Percentiles rank a stretch among this genome's conserved stretches.
Evolutionary conservation across 2,113 vertebrate genomes (phyloP).

Genomic region (Chunga burmeisteri): DNA sequence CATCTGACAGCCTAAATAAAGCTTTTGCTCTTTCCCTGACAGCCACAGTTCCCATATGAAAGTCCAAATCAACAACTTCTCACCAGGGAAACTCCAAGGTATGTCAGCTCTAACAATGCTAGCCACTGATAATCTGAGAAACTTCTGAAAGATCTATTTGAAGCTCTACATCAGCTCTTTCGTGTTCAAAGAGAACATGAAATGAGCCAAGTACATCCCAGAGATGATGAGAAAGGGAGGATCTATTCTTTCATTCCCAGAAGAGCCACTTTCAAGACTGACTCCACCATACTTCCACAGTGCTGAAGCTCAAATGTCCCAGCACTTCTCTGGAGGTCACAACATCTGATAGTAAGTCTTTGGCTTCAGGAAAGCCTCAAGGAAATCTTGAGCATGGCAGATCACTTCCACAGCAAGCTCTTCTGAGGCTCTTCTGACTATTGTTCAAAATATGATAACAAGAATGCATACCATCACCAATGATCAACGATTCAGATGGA

Average conservation of each 20-base stretch:
- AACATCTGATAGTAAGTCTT: neutral
- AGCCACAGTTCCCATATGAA: neutral
- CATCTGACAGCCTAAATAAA: neutral
- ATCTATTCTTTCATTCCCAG: neutral
- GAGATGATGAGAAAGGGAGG: neutral
- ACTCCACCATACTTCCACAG: neutral
- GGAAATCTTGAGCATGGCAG: neutral
- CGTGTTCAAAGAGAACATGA: neutral
- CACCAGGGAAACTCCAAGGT: neutral
- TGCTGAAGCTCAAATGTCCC: neutral
- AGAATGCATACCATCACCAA: neutral
- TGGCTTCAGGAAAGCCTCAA: neutral
- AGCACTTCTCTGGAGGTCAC: neutral
- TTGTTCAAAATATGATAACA: neutral
- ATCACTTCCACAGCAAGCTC: neutral
- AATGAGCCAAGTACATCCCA: neutral
- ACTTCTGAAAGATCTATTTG: neutral
- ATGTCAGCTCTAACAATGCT: neutral
- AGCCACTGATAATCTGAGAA: neutral
- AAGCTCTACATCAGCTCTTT: neutral
- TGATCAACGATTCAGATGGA: accelerated
- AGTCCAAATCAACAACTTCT: neutral
- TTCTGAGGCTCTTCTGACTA: neutral
- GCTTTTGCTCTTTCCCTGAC: neutral
- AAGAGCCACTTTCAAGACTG: neutral